Conservation (phyloP, 2,113 vertebrate species). For the Chitala chitala region DNA sequence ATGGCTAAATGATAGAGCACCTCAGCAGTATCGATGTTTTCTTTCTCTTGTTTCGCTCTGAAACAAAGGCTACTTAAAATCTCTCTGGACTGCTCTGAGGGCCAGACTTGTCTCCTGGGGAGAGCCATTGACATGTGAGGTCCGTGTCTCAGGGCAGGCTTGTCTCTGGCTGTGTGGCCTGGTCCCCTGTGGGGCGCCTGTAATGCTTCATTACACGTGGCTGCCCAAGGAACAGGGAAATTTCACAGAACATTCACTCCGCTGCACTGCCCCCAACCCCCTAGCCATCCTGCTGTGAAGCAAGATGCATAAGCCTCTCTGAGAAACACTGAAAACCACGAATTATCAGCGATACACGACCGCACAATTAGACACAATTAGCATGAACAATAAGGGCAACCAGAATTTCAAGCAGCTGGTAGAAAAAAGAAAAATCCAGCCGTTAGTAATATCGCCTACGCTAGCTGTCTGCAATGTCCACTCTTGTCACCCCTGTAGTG, state of each 20-base stretch:
- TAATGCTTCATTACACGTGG: conserved; percentile 53
- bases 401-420: background rate
- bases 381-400: background rate
- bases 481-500: background rate
- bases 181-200: conserved; percentile 34
- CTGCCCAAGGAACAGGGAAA: conserved; percentile 27
- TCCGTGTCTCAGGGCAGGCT: conserved; percentile 38
- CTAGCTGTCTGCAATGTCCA: background rate
- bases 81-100: background rate
- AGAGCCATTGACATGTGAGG: conserved; percentile 44
- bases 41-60: background rate
- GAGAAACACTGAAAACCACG: background rate
- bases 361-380: background rate
- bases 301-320: background rate
- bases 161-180: conserved; percentile 40
- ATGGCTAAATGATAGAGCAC: background rate
- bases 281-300: background rate
- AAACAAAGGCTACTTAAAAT: background rate
- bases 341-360: background rate
- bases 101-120: background rate
- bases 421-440: conserved; percentile 14
- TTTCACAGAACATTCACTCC: background rate
- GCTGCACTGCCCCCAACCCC: background rate
- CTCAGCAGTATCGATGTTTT: background rate
- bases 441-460: conserved; percentile 45